Conservation (phyloP, 2,797 vertebrate genomes). For the Sardinella longiceps region DNA sequence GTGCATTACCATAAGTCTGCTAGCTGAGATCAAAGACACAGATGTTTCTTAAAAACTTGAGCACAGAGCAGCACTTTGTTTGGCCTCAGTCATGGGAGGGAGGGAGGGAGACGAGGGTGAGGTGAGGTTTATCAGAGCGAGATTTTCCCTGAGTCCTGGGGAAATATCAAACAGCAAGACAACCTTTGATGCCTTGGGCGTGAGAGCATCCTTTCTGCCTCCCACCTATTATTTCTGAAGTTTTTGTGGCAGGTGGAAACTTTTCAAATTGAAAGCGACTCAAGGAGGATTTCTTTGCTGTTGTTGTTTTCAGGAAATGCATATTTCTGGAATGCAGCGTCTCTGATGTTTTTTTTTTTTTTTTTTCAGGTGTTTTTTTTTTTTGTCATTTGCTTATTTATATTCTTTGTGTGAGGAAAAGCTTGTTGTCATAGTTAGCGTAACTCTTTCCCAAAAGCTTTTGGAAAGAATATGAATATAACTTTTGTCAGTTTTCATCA, state of each 20-base stretch:
- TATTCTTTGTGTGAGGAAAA: background rate
- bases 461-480: background rate
- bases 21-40: too few species aligned
- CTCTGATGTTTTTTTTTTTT: constrained; percentile 11
- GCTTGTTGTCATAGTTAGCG: background rate
- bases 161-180: constrained; percentile 48
- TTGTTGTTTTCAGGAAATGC: background rate
- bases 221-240: constrained; percentile 49
- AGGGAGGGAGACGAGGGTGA: background rate
- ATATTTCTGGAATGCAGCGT: background rate
- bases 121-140: constrained; percentile 24
- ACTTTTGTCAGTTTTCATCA: background rate
- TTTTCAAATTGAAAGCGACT: constrained; percentile 51
- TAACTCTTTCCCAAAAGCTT: background rate
- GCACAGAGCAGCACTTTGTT: background rate
- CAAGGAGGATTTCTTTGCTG: background rate
- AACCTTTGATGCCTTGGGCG: constrained; percentile 51
- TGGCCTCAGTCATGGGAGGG: background rate
- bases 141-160: constrained; percentile 20
- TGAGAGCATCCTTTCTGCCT: constrained; percentile 40
- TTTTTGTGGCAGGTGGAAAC: constrained; percentile 51
- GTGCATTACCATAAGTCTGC: too few species aligned
- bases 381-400: background rate
- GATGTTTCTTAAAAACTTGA: background rate
- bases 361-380: background rate